Conservation (phyloP, 2,113 vertebrate species). For the Struthio camelus region DNA sequence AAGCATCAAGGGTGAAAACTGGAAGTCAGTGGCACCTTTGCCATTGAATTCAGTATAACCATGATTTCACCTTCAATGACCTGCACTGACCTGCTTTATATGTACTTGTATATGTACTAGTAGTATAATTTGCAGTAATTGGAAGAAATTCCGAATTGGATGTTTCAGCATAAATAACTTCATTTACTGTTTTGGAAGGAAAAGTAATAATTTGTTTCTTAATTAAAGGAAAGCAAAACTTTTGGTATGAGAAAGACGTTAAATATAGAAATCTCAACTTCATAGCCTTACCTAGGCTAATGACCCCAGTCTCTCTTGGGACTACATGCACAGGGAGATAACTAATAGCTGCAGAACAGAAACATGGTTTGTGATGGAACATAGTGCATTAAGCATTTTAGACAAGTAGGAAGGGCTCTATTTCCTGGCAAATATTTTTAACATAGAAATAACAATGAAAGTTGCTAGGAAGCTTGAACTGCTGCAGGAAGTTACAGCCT, state of each 20-base stretch:
- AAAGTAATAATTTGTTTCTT: not conserved
- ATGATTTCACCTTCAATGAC: not conserved
- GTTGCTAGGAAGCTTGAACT: not conserved
- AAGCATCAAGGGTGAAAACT: not conserved
- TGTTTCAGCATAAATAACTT: not conserved
- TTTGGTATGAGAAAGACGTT: not conserved
- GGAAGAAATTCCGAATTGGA: not conserved
- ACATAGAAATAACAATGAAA: not conserved
- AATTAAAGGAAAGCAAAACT: not conserved
- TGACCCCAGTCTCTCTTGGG: fast-evolving
- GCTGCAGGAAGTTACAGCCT: not conserved
- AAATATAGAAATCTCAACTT: not conserved
- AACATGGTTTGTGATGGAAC: not conserved
- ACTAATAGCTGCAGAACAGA: not conserved
- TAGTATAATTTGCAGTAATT: no score
- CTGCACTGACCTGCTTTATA: no score
- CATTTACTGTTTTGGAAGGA: not conserved
- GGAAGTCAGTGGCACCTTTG: not conserved
- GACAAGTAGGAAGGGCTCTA: no score
- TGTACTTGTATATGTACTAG: not conserved
- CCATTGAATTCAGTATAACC: not conserved
- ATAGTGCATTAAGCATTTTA: fast-evolving
- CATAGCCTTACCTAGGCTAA: not conserved
- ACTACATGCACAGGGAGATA: fast-evolving
- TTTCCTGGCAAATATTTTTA: not conserved